Base-by-base conservation (phyloP, 2,888 invertebrate genomes). In the Temnothorax rugatulus region DNA sequence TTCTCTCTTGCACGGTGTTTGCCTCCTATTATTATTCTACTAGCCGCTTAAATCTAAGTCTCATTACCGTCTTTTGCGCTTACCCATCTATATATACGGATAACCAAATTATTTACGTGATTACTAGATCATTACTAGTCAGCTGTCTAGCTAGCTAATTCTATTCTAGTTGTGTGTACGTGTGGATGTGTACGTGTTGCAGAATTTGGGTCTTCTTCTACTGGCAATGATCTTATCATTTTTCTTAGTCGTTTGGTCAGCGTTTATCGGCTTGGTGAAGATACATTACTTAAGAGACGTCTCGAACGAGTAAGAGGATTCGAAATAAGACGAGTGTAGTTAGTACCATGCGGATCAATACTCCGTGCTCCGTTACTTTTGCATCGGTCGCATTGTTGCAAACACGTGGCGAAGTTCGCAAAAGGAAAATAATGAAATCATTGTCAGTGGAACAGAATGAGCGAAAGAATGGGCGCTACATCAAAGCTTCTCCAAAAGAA, bases 121-220 rank as follows among this genome's bases (percentile, higher is more conserved):
- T 75, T 86, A 85, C 88, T 66, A 86, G 82, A 87, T 84, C 63
- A 86, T 77, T 66, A 87, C 91, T 91, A 91, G 84, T 90, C 87
- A 87, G 79, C 84, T 86, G 84, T 86, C 91, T 91, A 91, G 50
- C 90, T 90, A 90, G 88, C 88, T 89, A 87, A 86, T 88, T 89
- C 63, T 75, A 90, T 87, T 50, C 85, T 88, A 90, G 50, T 79
- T 88, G 87, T 79, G 59, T 34, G 11, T 21, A 21, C 68, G 57
- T 77, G 15, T 77, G 18, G 25, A 44, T 59, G 64, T 76, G 18
- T 77, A 44, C 9, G 34, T 61, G 82, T 79, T 89, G 76, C 82
- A 85, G 83, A 86, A 15, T 85, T 84, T 76, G 83, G 84, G 83
- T 73, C 61, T 54, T 18, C 21, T 82, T 81, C 86, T 87, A 86